Evolutionary conservation across 1,140 invertebrate species (phyloP).

Genomic region (Stegodyphus mimosarum): DNA sequence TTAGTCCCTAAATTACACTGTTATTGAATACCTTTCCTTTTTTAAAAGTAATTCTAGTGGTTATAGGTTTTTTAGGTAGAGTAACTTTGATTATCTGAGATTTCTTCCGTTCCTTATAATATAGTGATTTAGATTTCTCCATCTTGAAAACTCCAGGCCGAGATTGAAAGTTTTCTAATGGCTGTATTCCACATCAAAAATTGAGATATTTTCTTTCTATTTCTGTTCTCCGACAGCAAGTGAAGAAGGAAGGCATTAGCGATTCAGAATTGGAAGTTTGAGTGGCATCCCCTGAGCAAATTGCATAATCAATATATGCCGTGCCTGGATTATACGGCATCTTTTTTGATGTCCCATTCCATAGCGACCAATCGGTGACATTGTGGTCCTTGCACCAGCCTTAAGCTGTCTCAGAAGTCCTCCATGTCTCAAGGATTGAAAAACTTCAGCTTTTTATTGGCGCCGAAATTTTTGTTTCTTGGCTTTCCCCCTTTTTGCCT

Average conservation of each 20-base stretch:
- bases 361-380: background rate
- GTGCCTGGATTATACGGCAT: slow-evolving; percentile 36
- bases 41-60: no score
- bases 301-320: slow-evolving; percentile 57
- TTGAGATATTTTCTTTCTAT: background rate
- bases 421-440: background rate
- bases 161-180: slow-evolving; percentile 2
- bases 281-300: slow-evolving; percentile 48
- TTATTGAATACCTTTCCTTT: no score
- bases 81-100: no score
- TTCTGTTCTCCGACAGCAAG: slow-evolving; percentile 1
- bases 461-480: background rate
- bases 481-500: background rate
- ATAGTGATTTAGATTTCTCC: no score
- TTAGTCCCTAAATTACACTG: no score
- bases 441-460: slow-evolving; percentile 29
- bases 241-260: slow-evolving; percentile 28
- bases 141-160: background rate
- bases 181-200: slow-evolving; percentile 5
- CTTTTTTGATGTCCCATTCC: slow-evolving; percentile 30
- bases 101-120: no score
- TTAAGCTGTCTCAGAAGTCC: background rate
- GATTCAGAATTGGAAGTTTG: slow-evolving; percentile 58
- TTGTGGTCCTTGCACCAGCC: background rate
- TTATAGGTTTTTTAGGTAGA: no score